Percentiles rank a stretch among this genome's conserved stretches.
phyloP scores from a whole-genome alignment of 2,888 invertebrate genomes.

The Clunio marinus region DNA sequence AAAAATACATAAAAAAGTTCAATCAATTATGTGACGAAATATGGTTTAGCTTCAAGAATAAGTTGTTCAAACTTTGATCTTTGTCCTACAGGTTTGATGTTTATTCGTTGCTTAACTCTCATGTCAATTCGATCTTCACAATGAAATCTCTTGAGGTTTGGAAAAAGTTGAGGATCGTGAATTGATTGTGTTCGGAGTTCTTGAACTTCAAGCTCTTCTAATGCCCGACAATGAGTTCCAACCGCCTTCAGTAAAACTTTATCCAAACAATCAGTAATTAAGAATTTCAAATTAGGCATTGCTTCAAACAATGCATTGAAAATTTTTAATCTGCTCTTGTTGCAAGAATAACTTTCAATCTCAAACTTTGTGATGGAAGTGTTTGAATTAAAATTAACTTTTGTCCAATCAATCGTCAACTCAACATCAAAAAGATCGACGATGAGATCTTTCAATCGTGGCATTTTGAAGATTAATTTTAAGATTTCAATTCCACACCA shows the following conservation, averaged over 20 bases:
- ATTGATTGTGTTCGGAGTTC: neutral
- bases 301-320: constrained; percentile 5
- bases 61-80: neutral
- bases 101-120: neutral
- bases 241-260: neutral
- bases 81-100: neutral
- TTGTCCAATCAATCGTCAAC: neutral
- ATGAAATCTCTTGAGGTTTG: constrained; percentile 2
- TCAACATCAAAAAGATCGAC: neutral
- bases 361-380: neutral
- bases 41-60: neutral
- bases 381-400: neutral
- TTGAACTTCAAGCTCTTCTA: constrained; percentile 12
- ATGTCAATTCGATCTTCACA: neutral
- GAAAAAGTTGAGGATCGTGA: neutral
- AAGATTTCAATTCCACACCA: constrained; percentile 17
- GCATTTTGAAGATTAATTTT: neutral
- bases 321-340: neutral
- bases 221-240: neutral
- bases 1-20: neutral
- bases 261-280: neutral
- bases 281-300: neutral
- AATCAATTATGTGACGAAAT: neutral
- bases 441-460: neutral
- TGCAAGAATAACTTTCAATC: neutral